Evolutionary conservation across 2,888 invertebrate genomes (phyloP), one percentile per base, ranked within the genome.

Genomic region (Monoplex corrugatus): DNA sequence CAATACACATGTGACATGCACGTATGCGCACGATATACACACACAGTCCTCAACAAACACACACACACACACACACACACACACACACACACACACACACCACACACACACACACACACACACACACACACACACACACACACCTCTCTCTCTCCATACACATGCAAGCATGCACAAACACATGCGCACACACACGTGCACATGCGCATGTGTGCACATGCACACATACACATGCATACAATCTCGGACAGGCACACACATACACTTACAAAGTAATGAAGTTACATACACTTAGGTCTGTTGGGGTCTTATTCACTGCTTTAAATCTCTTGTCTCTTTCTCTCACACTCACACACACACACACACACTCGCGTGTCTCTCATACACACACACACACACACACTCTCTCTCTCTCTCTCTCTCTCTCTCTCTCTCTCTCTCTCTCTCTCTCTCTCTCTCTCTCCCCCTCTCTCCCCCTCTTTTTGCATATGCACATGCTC

Each of bases 401-500:
- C 50, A 8, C 19, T n/a, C n/a, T n/a, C n/a, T n/a, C n/a, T n/a
- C n/a, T n/a, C n/a, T n/a, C n/a, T n/a, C n/a, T n/a, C 16, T 78
- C 78, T 78, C 78, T 78, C 32, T 78, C 78, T 78, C 78, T 78
- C 78, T 78, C 78, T 78, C 19, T 83, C 43, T 83, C 40, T 8
- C 83, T 44, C 10, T 83, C 10, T 83, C 83, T 83, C 43, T 40
- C 83, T 6, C 83, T 83, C 57, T 57, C 57, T 5, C 40, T 38
- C 43, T 82, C 40, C 40, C 23, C n/a, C n/a, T n/a, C n/a, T n/a
- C n/a, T n/a, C n/a, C n/a, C n/a, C n/a, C n/a, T n/a, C n/a, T n/a
- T n/a, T n/a, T n/a, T n/a, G n/a, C n/a, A n/a, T n/a, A n/a, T n/a
- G n/a, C n/a, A n/a, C n/a, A n/a, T n/a, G n/a, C n/a, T n/a, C n/a